Evolutionary conservation across 2,888 invertebrate genomes (phyloP).

Genomic region (Caenorhabditis sp.): DNA sequence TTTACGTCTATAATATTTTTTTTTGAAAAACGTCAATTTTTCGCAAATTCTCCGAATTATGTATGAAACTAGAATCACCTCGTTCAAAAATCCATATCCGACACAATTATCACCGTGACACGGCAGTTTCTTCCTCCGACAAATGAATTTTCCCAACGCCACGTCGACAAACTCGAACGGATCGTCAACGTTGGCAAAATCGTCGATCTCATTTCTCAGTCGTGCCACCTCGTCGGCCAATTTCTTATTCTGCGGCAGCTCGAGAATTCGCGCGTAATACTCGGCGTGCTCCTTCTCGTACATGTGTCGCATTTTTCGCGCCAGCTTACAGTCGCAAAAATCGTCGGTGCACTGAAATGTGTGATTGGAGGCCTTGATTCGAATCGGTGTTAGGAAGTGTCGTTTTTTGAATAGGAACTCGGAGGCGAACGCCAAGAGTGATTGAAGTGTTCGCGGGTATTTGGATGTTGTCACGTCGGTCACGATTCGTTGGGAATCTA

Average conservation of each 20-base stretch:
- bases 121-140: conserved; percentile 27
- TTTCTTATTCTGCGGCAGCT: neutral
- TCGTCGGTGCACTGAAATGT: conserved; percentile 47
- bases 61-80: no score
- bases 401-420: conserved; percentile 75
- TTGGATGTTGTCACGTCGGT: conserved; percentile 77
- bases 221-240: conserved; percentile 17
- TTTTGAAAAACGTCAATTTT: no score
- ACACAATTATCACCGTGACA: conserved; percentile 27
- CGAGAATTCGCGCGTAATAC: neutral
- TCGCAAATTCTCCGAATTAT: no score
- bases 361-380: conserved; percentile 36
- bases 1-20: no score
- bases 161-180: conserved; percentile 43
- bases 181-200: conserved; percentile 14
- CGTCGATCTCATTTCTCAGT: neutral
- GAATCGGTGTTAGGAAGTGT: conserved; percentile 17
- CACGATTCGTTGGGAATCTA: conserved; percentile 29
- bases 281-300: conserved; percentile 13
- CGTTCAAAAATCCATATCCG: conserved; percentile 29
- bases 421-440: conserved; percentile 82
- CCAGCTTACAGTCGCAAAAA: conserved; percentile 34
- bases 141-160: conserved; percentile 27
- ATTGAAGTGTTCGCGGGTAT: conserved; percentile 88
- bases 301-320: conserved; percentile 24